phyloP scores from a whole-genome alignment of 2,797 vertebrate species.

The Dipus sagitta region DNA sequence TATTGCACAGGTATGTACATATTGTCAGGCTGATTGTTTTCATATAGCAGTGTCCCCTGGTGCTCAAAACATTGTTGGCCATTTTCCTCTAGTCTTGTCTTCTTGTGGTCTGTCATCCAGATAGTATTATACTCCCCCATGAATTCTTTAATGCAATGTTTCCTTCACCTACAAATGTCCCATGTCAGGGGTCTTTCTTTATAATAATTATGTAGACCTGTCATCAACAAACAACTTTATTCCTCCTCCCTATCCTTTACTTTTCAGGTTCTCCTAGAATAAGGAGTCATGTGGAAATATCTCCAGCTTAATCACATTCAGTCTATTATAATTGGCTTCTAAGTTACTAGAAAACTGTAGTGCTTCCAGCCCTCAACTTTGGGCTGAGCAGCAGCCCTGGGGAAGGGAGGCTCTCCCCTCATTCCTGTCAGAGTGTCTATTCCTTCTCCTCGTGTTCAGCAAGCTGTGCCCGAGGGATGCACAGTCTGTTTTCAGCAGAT shows the following conservation, averaged over 20 bases:
- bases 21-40: too few species aligned
- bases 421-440: background rate
- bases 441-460: background rate
- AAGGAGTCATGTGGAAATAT: background rate
- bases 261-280: conserved; percentile 32
- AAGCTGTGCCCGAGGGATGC: background rate
- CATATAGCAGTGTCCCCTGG: too few species aligned
- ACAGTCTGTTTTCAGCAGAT: background rate
- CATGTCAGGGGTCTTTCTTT: background rate
- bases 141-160: background rate
- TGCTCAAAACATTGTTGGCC: too few species aligned
- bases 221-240: background rate
- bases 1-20: too few species aligned
- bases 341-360: background rate
- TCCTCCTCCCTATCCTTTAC: background rate
- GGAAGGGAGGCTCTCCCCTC: background rate
- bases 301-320: background rate
- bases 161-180: background rate
- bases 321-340: background rate
- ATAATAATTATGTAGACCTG: background rate
- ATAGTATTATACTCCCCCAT: background rate
- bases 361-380: background rate
- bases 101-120: background rate
- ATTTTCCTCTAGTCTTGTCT: background rate
- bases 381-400: background rate